Evolutionary conservation across 2,113 vertebrate species (phyloP).

Genomic region (Columba livia): DNA sequence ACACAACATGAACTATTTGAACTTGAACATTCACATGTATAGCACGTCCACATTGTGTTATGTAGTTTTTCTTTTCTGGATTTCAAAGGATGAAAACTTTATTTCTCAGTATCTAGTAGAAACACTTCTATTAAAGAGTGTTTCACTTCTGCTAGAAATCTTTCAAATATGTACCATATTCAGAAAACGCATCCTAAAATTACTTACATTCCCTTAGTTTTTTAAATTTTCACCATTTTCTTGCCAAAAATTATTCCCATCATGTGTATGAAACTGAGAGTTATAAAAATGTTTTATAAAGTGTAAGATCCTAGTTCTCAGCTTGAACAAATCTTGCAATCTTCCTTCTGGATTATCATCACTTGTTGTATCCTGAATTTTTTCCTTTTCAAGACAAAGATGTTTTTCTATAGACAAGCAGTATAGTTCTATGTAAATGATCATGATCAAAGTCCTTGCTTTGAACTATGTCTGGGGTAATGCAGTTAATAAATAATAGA

Average conservation of each 20-base stretch:
- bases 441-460: background rate
- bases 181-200: background rate
- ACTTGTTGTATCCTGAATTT: background rate
- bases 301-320: background rate
- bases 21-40: background rate
- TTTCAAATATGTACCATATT: background rate
- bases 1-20: conserved; percentile 27
- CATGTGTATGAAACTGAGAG: background rate
- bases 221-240: background rate
- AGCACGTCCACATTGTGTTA: background rate
- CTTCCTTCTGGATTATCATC: background rate
- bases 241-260: background rate
- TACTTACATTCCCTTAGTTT: background rate
- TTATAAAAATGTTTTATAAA: background rate
- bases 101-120: background rate
- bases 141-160: background rate
- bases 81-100: background rate
- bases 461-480: background rate
- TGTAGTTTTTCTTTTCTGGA: background rate
- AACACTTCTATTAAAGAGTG: background rate
- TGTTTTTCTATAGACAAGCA: background rate
- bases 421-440: background rate
- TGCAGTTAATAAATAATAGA: background rate
- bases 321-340: background rate
- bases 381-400: background rate